phyloP scores from a whole-genome alignment of 2,797 vertebrate genomes.

The Forpus xanthops region DNA sequence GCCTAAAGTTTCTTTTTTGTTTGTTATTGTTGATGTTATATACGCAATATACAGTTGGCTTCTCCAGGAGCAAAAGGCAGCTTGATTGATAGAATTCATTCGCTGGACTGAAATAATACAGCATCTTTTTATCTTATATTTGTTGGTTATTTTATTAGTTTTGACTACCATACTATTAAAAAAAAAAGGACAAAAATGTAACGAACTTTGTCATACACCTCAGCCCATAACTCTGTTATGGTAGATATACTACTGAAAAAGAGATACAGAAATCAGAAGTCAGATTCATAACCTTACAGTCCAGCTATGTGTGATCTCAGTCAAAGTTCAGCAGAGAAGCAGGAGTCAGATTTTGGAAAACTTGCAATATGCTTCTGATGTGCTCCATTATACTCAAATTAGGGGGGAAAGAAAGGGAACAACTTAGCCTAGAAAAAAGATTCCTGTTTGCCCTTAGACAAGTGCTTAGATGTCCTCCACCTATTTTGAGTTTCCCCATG shows the following conservation, averaged over 20 bases:
- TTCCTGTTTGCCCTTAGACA: neutral
- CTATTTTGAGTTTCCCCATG: neutral
- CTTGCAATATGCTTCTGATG: neutral
- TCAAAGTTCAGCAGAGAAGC: neutral
- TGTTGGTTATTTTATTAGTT: conserved; percentile 54
- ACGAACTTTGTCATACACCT: conserved; percentile 37
- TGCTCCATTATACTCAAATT: neutral
- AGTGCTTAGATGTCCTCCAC: neutral
- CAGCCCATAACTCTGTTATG: neutral
- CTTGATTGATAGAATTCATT: conserved; percentile 72
- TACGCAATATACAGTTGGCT: neutral
- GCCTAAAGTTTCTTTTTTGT: conserved; percentile 32
- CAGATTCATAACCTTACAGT: neutral
- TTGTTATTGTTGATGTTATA: neutral
- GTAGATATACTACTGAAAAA: neutral
- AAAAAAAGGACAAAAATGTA: conserved; percentile 29
- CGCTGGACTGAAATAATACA: conserved; percentile 52
- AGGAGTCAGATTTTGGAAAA: neutral
- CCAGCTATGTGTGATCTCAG: neutral
- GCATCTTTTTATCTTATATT: conserved; percentile 54
- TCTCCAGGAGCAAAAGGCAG: conserved; percentile 49
- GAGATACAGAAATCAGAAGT: neutral
- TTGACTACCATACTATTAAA: conserved; percentile 37
- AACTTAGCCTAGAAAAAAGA: neutral
- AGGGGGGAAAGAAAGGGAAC: neutral